phyloP scores from a whole-genome alignment of 2,888 invertebrate genomes.

The Drosophila vallismaia region DNA sequence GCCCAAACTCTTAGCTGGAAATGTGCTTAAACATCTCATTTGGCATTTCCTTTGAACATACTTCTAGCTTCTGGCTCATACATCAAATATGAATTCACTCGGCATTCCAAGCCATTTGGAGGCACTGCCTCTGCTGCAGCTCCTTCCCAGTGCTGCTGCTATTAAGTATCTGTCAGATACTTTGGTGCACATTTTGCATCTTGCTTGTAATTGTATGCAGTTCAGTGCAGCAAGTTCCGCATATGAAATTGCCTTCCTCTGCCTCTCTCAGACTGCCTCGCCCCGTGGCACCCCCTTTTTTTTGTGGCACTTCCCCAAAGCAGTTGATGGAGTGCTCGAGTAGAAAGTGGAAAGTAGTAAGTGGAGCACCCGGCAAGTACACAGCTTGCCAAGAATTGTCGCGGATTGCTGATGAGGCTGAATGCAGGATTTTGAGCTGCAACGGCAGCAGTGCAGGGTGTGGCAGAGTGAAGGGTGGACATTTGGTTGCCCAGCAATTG shows the following conservation, averaged over 20 bases:
- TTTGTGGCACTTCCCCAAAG: constrained; percentile 9
- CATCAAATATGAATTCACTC: constrained; percentile 45
- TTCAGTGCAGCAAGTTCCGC: constrained; percentile 51
- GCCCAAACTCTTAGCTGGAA: constrained; percentile 6
- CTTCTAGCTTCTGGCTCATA: constrained; percentile 34
- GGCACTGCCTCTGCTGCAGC: constrained; percentile 21
- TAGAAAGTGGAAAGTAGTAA: constrained; percentile 24
- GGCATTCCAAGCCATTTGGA: constrained; percentile 42
- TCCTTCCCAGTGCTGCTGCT: constrained; percentile 37
- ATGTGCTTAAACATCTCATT: constrained; percentile 41
- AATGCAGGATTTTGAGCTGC: constrained; percentile 22
- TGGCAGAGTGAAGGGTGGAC: constrained; percentile 36
- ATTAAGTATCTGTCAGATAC: constrained; percentile 77
- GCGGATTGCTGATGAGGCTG: constrained; percentile 70
- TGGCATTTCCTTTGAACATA: constrained; percentile 45
- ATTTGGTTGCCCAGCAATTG: constrained; percentile 73
- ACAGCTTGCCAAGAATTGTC: constrained; percentile 72
- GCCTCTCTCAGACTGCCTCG: background rate
- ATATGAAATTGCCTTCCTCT: constrained; percentile 34
- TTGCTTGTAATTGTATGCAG: constrained; percentile 76
- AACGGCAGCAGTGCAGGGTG: constrained; percentile 2
- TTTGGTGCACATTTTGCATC: constrained; percentile 77
- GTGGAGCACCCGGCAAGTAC: constrained; percentile 56
- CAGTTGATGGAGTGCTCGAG: constrained; percentile 38
- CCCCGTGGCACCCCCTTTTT: background rate